These are phyloP conservation scores for Melanotaenia maccullochi DNA, from an alignment of 2,797 vertebrate genomes.

Conservation along the genomic window DNA sequence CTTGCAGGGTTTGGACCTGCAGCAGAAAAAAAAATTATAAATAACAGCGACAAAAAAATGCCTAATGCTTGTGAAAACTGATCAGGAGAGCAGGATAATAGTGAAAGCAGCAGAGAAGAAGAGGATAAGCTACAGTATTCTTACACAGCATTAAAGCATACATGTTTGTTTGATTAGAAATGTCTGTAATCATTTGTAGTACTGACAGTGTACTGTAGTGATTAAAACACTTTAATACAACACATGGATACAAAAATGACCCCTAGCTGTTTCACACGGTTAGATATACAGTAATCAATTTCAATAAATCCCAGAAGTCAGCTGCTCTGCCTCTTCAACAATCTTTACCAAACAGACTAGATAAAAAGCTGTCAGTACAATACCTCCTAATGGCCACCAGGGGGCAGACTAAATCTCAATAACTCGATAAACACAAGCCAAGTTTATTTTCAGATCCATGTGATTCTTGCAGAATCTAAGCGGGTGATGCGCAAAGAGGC, in stretches of 20 bases:
- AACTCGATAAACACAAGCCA: fast-evolving
- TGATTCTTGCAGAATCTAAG: background rate
- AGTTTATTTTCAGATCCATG: conserved; percentile 5
- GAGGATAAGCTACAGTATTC: background rate
- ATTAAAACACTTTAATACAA: conserved; percentile 13
- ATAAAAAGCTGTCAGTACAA: background rate
- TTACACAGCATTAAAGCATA: conserved; percentile 17
- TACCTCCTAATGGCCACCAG: background rate
- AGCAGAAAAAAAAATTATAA: conserved; percentile 34
- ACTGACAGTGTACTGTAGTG: background rate
- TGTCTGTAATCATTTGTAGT: conserved; percentile 6
- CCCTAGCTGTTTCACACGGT: background rate
- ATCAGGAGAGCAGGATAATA: conserved; percentile 7
- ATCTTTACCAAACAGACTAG: background rate
- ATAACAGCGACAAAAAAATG: conserved; percentile 48
- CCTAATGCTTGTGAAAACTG: conserved; percentile 26
- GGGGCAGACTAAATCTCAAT: background rate
- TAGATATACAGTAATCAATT: conserved; percentile 13
- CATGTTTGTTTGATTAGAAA: background rate
- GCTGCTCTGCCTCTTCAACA: background rate
- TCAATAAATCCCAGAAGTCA: background rate
- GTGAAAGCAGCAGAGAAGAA: background rate
- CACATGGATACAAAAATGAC: conserved; percentile 9
- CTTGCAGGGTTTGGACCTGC: conserved; percentile 28
- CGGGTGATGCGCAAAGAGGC: background rate